Base-by-base conservation (phyloP, 2,797 vertebrate genomes). In the Fistularia tabacaria region DNA sequence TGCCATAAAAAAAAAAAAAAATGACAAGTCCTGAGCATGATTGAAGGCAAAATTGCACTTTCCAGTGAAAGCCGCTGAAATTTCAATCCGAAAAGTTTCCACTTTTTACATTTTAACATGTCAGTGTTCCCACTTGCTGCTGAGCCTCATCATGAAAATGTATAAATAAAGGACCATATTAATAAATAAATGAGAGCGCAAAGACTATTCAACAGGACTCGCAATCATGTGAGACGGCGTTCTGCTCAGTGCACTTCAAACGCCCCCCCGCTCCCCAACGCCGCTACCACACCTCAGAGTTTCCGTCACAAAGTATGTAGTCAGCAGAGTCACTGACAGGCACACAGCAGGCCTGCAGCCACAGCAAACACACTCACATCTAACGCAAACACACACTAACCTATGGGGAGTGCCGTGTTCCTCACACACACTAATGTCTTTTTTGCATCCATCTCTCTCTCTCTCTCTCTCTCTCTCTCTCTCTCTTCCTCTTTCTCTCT, bases 321-420 rank as follows among this genome's bases (percentile, higher is more conserved):
- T 84, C 87, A 84, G 84, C 82, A 77, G 60, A 64, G 77, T 71
- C 71, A 60, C 57, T 59, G 79, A 69, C 66, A 69, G 59, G 60
- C 79, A 73, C 77, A 38, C 70, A 45, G 8, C 40, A 10, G 12
- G 40, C 51, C 40, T 12, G 36, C 15, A 6, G 9, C 9, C 14
- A 58, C 59, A 48, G 41, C 59, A 14, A 44, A 14, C 41, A 46
- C 59, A 43, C 61, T 41, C 62, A 58, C 46, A 44, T 48, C 46
- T 9, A 49, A 54, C 46, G 51, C 49, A 47, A 37, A 5, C 8
- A 49, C 38, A 60, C 14, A 13, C 54, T 54, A 66, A 78, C 49
- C 45, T 59, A 77, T 12, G 64, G 53, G 13, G 1, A 38, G 66
- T 43, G 14, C 52, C 52, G 50, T 49, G 39, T 40, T 50, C 57